Percentiles rank a stretch among this genome's conserved stretches.
These are phyloP conservation scores for Apteryx owenii DNA, from an alignment of 2,113 vertebrate species.

Conservation along the genomic window DNA sequence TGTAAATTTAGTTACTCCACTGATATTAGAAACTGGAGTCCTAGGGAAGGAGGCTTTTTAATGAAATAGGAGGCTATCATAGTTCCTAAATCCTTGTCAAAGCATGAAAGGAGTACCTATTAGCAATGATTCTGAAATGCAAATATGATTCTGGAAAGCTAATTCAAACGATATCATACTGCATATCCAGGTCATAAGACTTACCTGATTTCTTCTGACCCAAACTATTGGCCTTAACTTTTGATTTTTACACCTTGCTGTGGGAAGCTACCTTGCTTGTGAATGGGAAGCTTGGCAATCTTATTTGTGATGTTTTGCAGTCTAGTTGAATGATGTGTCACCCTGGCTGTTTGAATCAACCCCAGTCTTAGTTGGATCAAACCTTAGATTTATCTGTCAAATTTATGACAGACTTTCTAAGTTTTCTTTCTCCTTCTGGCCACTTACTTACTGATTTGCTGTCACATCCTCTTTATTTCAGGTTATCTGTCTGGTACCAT, in stretches of 20 bases:
- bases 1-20: neutral
- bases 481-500: neutral
- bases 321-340: neutral
- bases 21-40: neutral
- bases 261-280: neutral
- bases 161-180: neutral
- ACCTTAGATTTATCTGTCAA: neutral
- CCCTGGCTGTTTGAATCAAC: neutral
- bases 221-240: neutral
- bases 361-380: neutral
- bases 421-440: neutral
- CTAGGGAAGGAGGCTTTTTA: neutral
- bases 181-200: neutral
- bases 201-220: neutral
- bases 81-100: neutral
- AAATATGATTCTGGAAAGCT: neutral
- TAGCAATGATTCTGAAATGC: neutral
- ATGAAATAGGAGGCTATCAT: neutral
- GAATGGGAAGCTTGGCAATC: neutral
- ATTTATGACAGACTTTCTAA: neutral
- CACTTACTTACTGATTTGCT: neutral
- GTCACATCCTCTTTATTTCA: neutral
- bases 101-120: neutral
- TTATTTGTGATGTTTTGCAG: neutral
- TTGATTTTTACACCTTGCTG: neutral